Evolutionary conservation across 2,888 invertebrate species (phyloP).

Genomic region (Brachypterus glaber): DNA sequence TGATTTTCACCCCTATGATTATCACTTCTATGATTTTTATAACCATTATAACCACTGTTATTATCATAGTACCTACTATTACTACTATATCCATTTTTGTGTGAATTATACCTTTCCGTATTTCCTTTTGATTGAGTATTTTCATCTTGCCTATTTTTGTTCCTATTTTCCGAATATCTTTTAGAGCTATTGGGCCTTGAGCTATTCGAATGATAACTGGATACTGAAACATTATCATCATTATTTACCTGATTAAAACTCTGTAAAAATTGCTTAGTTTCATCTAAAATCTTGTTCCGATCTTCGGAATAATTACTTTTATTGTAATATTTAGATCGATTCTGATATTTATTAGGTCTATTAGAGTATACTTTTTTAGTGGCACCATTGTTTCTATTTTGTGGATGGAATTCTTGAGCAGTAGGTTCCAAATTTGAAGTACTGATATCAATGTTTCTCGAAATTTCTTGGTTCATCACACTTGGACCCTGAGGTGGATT

Average conservation of each 20-base stretch:
- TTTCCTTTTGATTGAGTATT: too few species aligned
- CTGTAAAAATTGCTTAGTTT: slow-evolving; percentile 12
- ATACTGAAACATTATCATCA: too few species aligned
- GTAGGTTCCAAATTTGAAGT: slow-evolving; percentile 20
- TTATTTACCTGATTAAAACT: slow-evolving; percentile 1
- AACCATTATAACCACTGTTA: slow-evolving; percentile 25
- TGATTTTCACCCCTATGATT: slow-evolving; percentile 21
- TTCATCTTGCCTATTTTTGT: too few species aligned
- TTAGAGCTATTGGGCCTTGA: too few species aligned
- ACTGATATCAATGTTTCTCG: background rate
- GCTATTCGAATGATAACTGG: too few species aligned
- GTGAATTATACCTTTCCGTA: too few species aligned
- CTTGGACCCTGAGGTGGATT: too few species aligned
- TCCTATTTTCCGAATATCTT: too few species aligned
- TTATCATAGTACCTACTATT: slow-evolving; percentile 23
- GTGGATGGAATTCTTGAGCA: slow-evolving; percentile 23
- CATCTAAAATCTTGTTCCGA: slow-evolving; percentile 5
- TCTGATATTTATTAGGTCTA: slow-evolving; percentile 1
- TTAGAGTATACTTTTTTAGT: slow-evolving; percentile 2
- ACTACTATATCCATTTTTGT: too few species aligned
- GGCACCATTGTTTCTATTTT: slow-evolving; percentile 14
- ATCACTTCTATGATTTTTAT: slow-evolving; percentile 22
- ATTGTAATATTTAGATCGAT: slow-evolving; percentile 5
- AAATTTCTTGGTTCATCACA: too few species aligned
- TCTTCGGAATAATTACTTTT: slow-evolving; percentile 15